phyloP scores from a whole-genome alignment of 2,797 vertebrate genomes.

The Aplochiton taeniatus region DNA sequence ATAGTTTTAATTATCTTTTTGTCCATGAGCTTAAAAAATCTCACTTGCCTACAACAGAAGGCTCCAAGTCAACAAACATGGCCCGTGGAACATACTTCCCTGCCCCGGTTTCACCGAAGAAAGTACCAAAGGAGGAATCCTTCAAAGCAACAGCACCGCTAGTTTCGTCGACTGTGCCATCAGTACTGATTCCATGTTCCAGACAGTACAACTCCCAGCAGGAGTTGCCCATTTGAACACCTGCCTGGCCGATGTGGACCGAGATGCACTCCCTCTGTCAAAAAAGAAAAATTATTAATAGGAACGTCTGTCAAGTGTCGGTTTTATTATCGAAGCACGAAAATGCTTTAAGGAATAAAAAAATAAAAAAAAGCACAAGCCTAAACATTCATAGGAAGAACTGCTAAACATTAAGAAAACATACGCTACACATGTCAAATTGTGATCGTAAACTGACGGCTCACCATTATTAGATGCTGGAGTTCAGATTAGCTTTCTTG shows the following conservation, averaged over 20 bases:
- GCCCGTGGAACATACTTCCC: slow-evolving; percentile 45
- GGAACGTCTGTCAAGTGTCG: too few relatives aligned
- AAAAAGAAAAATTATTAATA: not conserved
- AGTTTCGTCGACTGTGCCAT: not conserved
- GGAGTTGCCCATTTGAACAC: slow-evolving; percentile 4
- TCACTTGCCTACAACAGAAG: slow-evolving; percentile 38
- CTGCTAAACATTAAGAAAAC: too few relatives aligned
- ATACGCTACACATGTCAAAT: too few relatives aligned
- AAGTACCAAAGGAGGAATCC: slow-evolving; percentile 42
- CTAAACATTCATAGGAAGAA: too few relatives aligned
- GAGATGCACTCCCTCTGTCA: slow-evolving; percentile 10
- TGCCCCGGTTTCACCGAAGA: slow-evolving; percentile 47
- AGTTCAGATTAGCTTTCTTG: too few relatives aligned
- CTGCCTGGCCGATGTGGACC: not conserved
- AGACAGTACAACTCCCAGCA: slow-evolving; percentile 5
- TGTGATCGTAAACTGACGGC: too few relatives aligned
- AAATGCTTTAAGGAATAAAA: too few relatives aligned
- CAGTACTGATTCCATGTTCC: not conserved
- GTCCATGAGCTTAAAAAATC: too few relatives aligned
- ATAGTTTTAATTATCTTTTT: not conserved
- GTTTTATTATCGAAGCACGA: too few relatives aligned
- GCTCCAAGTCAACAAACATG: slow-evolving; percentile 36
- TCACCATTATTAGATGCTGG: too few relatives aligned
- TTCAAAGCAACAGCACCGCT: not conserved
- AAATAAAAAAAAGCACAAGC: too few relatives aligned